phyloP scores from a whole-genome alignment of 2,888 invertebrate genomes.

The Orthosia cruda region DNA sequence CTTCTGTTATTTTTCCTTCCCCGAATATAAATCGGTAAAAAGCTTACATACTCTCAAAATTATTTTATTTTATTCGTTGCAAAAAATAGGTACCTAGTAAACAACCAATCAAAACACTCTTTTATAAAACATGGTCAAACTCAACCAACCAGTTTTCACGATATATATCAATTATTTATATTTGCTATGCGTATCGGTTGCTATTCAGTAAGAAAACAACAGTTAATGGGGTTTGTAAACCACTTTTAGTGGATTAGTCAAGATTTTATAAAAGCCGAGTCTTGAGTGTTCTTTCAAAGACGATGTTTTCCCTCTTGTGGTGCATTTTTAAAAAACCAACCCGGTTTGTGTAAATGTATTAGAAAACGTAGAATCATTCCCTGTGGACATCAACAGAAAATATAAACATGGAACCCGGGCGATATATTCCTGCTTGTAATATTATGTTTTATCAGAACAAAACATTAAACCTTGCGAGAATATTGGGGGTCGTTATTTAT shows the following conservation, averaged over 20 bases:
- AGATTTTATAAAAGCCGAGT: neutral
- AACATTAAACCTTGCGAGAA: neutral
- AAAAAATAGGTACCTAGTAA: no score
- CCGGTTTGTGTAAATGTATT: neutral
- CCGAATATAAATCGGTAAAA: no score
- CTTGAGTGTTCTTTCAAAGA: neutral
- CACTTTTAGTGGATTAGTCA: neutral
- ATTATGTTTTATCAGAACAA: neutral
- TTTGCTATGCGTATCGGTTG: neutral
- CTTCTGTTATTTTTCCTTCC: no score
- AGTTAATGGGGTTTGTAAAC: neutral
- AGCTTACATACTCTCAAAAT: no score
- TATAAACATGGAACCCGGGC: constrained; percentile 1
- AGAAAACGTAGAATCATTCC: constrained; percentile 5
- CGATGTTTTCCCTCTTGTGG: neutral
- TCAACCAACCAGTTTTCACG: neutral
- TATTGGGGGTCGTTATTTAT: no score
- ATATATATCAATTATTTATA: neutral
- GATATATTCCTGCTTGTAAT: neutral
- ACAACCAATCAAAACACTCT: neutral
- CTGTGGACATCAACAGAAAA: constrained; percentile 2
- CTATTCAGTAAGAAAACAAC: neutral
- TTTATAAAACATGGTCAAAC: neutral
- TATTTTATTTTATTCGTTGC: no score
- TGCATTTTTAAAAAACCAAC: neutral